Conservation (phyloP, 1,140 invertebrate species). For the Drosophila persimilis region DNA sequence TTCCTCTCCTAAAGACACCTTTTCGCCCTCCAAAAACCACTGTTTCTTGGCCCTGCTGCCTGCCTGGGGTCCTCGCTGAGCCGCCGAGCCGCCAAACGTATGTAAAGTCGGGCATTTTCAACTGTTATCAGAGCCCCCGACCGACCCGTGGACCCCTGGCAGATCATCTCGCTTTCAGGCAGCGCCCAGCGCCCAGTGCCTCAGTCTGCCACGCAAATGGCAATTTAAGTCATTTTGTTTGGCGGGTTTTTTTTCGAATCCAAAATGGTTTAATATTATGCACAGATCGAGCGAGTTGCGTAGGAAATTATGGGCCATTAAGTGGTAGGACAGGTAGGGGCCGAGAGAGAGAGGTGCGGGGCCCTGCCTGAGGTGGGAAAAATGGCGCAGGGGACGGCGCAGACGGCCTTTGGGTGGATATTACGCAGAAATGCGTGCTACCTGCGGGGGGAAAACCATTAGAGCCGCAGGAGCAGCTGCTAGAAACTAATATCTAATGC, state of each 20-base stretch:
- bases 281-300: conserved; percentile 57
- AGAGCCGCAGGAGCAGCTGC: conserved; percentile 19
- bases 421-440: conserved; percentile 46
- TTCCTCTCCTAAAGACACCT: no score
- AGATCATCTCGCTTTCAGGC: conserved; percentile 49
- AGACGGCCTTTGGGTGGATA: conserved; percentile 35
- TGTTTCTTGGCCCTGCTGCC: conserved; percentile 6
- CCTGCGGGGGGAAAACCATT: conserved; percentile 30
- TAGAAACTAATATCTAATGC: conserved; percentile 40
- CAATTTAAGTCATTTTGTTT: conserved; percentile 68
- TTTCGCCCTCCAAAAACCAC: not conserved
- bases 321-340: conserved; percentile 24
- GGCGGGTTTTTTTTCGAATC: conserved; percentile 28
- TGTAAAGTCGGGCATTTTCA: conserved; percentile 57
- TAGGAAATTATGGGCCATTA: conserved; percentile 63
- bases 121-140: conserved; percentile 47
- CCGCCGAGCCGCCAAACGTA: conserved; percentile 16
- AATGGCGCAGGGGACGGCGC: conserved; percentile 28
- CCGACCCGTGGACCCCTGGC: conserved; percentile 18
- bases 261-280: conserved; percentile 68
- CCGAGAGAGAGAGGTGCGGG: not conserved
- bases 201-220: conserved; percentile 42
- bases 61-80: conserved; percentile 21
- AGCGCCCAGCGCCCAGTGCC: not conserved
- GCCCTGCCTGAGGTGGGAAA: conserved; percentile 28